A percentile compares a stretch with the other conserved stretches of the same genome.
These are phyloP conservation scores for Lamprologus ornatipinnis DNA, from an alignment of 2,113 vertebrate species.

Conservation along the genomic window DNA sequence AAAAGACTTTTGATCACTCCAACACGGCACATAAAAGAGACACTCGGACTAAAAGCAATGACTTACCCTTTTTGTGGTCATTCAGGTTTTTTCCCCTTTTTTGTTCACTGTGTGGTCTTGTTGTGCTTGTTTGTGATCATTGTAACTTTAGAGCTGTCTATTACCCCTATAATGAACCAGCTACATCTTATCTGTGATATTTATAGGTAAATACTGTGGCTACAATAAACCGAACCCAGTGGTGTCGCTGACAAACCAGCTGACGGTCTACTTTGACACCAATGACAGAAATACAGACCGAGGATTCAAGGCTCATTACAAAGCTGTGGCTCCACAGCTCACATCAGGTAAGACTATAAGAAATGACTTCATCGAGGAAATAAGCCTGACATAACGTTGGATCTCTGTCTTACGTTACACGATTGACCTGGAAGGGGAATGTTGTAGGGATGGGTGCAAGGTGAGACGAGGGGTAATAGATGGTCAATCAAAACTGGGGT, in stretches of 20 bases:
- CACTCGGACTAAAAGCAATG: background rate
- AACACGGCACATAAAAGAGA: background rate
- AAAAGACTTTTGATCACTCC: background rate
- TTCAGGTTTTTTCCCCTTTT: background rate
- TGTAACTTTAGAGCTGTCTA: background rate
- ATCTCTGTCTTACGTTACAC: background rate
- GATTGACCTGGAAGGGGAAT: slow-evolving; percentile 52
- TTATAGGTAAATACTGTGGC: slow-evolving; percentile 70
- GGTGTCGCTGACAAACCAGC: slow-evolving; percentile 62
- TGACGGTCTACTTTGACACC: slow-evolving; percentile 65
- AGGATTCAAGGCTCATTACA: slow-evolving; percentile 71
- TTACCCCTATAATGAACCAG: background rate
- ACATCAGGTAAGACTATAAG: slow-evolving; percentile 47
- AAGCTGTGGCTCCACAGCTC: slow-evolving; percentile 50
- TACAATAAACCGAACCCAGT: slow-evolving; percentile 51
- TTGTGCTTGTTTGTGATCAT: background rate
- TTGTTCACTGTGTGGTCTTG: background rate
- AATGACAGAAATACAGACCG: slow-evolving; percentile 59
- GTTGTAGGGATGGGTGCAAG: background rate
- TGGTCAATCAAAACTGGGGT: background rate
- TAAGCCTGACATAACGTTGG: background rate
- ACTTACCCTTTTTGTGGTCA: background rate
- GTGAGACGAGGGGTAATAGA: background rate
- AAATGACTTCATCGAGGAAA: background rate
- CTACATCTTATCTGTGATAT: background rate